Percentiles rank a stretch among this genome's conserved stretches.
These are phyloP conservation scores for Fulica atra DNA, from an alignment of 2,113 vertebrate species.

Conservation along the genomic window DNA sequence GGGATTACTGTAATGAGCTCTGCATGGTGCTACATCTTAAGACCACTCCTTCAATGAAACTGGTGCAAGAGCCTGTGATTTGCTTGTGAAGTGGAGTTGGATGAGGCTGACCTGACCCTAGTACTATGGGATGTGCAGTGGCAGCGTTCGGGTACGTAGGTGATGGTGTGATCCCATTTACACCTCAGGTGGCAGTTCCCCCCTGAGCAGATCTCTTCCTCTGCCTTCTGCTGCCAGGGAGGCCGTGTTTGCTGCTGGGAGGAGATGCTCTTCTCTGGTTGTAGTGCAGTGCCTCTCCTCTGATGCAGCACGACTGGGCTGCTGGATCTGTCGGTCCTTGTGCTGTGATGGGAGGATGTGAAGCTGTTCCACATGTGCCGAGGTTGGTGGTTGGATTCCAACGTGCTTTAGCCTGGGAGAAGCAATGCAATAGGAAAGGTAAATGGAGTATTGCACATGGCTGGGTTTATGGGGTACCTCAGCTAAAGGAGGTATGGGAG, in stretches of 20 bases:
- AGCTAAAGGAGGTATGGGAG: neutral
- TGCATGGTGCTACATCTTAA: neutral
- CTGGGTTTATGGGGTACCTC: neutral
- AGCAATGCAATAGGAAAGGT: neutral
- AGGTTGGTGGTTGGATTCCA: neutral
- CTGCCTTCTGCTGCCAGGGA: neutral
- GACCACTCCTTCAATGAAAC: neutral
- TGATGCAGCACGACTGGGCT: neutral
- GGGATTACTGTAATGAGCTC: neutral
- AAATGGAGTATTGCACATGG: neutral
- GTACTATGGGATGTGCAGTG: neutral
- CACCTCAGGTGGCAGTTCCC: neutral
- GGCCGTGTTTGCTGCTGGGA: neutral
- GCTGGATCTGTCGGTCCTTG: neutral
- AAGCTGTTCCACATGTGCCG: neutral
- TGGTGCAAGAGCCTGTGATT: neutral
- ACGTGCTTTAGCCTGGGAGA: neutral
- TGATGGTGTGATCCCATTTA: neutral
- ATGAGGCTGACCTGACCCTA: neutral
- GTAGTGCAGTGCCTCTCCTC: neutral
- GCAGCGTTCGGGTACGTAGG: neutral
- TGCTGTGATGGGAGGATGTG: neutral
- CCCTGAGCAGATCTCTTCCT: neutral
- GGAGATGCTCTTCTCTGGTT: neutral
- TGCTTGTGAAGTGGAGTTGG: neutral